Evolutionary conservation across 2,797 vertebrate species (phyloP).

Genomic region (Benthosema pterotum): DNA sequence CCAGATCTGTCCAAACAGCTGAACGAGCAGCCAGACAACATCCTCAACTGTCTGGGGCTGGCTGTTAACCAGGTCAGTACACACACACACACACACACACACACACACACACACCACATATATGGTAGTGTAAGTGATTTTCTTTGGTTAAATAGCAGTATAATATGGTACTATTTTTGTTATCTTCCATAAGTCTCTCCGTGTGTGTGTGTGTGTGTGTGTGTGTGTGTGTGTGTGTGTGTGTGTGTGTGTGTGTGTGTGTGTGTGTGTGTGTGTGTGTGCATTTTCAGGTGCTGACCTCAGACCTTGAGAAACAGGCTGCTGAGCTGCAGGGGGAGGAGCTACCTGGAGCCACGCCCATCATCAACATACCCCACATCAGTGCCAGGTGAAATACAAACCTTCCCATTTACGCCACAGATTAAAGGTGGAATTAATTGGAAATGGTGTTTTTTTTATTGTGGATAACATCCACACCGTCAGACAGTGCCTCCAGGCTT

Average conservation of each 20-base stretch:
- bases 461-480: no score
- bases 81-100: neutral
- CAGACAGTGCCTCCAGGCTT: no score
- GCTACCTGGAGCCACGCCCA: slow-evolving; percentile 81
- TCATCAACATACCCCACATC: slow-evolving; percentile 91
- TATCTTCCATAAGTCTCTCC: no score
- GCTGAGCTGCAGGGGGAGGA: slow-evolving; percentile 89
- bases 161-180: no score
- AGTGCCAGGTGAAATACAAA: slow-evolving; percentile 83
- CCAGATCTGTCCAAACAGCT: slow-evolving; percentile 82
- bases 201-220: slow-evolving; percentile 1
- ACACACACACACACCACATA: slow-evolving; percentile 12
- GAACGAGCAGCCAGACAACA: slow-evolving; percentile 90
- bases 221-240: slow-evolving; percentile 12
- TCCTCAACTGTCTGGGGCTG: slow-evolving; percentile 90
- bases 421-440: no score
- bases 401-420: no score
- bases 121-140: no score
- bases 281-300: slow-evolving; percentile 86
- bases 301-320: slow-evolving; percentile 91
- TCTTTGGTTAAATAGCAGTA: no score
- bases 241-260: slow-evolving; percentile 3
- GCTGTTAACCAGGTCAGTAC: slow-evolving; percentile 92
- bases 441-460: no score
- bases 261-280: slow-evolving; percentile 10